Conservation (phyloP, 1,140 invertebrate species). For the Drosophila lacertosa region DNA sequence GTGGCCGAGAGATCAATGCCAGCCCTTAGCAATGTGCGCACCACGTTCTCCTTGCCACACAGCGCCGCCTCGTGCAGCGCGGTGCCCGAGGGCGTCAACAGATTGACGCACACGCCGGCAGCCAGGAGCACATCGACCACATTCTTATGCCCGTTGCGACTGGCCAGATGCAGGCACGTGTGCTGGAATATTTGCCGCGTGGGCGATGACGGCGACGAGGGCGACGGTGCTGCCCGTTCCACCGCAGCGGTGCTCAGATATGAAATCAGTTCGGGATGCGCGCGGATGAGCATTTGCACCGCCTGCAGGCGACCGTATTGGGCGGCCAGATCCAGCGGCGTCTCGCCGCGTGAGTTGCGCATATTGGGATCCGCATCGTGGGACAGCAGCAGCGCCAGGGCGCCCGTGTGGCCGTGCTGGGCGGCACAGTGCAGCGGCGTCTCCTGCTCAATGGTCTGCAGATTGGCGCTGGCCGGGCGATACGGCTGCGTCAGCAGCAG, state of each 20-base stretch:
- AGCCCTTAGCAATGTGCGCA: conserved; percentile 91
- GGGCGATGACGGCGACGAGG: conserved; percentile 70
- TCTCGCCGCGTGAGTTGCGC: conserved; percentile 94
- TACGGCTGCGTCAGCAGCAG: conserved; percentile 91
- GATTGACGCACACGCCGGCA: conserved; percentile 95
- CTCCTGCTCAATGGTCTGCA: conserved; percentile 96
- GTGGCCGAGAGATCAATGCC: conserved; percentile 92
- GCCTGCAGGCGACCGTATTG: conserved; percentile 94
- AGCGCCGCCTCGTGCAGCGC: conserved; percentile 97
- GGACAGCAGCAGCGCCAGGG: conserved; percentile 94
- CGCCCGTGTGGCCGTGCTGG: conserved; percentile 96
- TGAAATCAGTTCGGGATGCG: conserved; percentile 91
- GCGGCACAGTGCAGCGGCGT: conserved; percentile 97
- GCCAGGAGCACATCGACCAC: conserved; percentile 93
- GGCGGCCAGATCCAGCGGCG: conserved; percentile 96
- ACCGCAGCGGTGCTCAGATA: conserved; percentile 86
- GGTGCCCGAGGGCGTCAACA: conserved; percentile 93
- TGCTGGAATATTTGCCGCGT: conserved; percentile 87
- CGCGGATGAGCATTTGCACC: conserved; percentile 92
- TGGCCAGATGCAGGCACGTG: conserved; percentile 96
- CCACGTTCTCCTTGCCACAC: conserved; percentile 96
- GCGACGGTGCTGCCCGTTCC: conserved; percentile 55
- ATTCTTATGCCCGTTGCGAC: conserved; percentile 93
- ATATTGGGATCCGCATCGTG: conserved; percentile 95
- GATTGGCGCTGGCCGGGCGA: conserved; percentile 91